phyloP scores from a whole-genome alignment of 2,113 vertebrate genomes.

The Phodopus roborovskii region DNA sequence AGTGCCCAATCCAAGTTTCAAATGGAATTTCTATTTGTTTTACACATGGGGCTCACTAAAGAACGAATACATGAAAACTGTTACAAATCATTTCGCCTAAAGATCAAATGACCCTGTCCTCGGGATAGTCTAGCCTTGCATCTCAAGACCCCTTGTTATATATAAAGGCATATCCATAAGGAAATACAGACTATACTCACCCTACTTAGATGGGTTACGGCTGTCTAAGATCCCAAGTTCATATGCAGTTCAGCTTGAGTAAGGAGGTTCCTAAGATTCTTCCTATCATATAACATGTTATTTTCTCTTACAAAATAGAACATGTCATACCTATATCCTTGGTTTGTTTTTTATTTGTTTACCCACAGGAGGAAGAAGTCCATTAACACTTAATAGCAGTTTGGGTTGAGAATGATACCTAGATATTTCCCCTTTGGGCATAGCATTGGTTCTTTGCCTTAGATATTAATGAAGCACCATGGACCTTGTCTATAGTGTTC shows the following conservation, averaged over 20 bases:
- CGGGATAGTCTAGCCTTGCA: neutral
- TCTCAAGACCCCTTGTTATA: neutral
- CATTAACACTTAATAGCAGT: neutral
- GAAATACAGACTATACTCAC: neutral
- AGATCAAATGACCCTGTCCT: neutral
- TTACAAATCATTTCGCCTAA: neutral
- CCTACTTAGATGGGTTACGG: neutral
- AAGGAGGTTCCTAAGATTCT: neutral
- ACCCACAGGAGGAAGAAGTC: neutral
- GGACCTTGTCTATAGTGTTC: neutral
- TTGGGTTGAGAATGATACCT: neutral
- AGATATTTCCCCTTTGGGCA: neutral
- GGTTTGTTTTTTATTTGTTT: slow-evolving; percentile 45
- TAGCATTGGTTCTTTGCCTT: slow-evolving; percentile 30
- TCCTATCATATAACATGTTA: neutral
- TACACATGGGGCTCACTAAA: neutral
- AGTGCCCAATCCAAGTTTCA: neutral
- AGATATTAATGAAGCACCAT: neutral
- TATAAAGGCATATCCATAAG: neutral
- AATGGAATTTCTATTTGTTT: slow-evolving; percentile 21
- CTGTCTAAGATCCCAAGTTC: neutral
- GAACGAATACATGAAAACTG: neutral
- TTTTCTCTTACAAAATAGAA: neutral
- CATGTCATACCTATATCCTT: neutral
- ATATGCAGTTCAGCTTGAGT: neutral